Conservation (phyloP, 2,888 invertebrate genomes). For the Ormyrus rosae region DNA sequence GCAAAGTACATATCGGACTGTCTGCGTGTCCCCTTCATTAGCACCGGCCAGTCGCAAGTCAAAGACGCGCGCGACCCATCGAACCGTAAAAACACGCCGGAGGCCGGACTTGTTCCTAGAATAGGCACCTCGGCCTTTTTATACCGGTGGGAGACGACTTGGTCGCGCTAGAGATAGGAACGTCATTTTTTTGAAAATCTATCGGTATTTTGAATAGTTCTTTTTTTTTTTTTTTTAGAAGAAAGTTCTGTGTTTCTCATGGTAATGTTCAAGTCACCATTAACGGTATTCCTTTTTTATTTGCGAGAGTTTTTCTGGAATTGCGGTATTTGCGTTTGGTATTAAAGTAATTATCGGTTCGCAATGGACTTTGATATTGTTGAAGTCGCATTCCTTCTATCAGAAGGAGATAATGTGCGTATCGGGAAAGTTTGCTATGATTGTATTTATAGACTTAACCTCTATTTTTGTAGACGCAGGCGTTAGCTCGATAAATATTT, state of each 20-base stretch:
- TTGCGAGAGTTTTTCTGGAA: too few relatives aligned
- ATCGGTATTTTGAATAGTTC: too few relatives aligned
- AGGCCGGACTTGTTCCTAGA: slow-evolving; percentile 63
- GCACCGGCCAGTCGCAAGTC: slow-evolving; percentile 69
- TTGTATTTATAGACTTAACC: slow-evolving; percentile 49
- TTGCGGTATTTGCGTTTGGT: too few relatives aligned
- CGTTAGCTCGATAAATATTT: too few relatives aligned
- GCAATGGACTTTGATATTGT: neutral
- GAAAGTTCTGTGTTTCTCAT: too few relatives aligned
- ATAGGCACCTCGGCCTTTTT: slow-evolving; percentile 54
- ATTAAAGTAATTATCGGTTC: too few relatives aligned
- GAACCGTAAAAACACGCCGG: slow-evolving; percentile 49
- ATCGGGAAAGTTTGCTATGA: slow-evolving; percentile 54
- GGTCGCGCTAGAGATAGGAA: neutral
- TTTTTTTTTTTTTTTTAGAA: too few relatives aligned
- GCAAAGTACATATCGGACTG: slow-evolving; percentile 68
- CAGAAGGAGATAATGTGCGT: neutral
- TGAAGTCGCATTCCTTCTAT: neutral
- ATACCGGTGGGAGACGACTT: neutral
- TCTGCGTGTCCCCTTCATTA: slow-evolving; percentile 72
- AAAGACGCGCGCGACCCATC: neutral
- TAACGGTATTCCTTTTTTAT: too few relatives aligned
- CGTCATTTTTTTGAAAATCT: too few relatives aligned
- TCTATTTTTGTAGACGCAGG: too few relatives aligned
- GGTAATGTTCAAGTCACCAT: too few relatives aligned